Evolutionary conservation across 2,888 invertebrate genomes (phyloP).

Genomic region (Dicycla oo): DNA sequence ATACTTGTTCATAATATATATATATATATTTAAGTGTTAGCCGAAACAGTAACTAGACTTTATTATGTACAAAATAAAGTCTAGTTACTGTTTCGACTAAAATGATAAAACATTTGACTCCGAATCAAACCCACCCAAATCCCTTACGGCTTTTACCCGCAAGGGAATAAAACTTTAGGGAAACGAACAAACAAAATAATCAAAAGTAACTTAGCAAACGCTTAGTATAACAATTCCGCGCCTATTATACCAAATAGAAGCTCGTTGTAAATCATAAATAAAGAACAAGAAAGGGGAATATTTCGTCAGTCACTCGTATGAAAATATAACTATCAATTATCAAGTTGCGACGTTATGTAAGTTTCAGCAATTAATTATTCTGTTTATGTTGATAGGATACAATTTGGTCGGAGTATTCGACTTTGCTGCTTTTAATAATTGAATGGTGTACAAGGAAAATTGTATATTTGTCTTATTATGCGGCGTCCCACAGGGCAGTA

Average conservation of each 20-base stretch:
- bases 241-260: constrained; percentile 40
- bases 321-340: constrained; percentile 54
- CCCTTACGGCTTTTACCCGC: neutral
- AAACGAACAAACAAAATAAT: constrained; percentile 49
- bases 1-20: no score
- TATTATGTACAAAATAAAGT: no score
- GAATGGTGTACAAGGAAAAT: neutral
- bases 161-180: constrained; percentile 30
- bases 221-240: constrained; percentile 40
- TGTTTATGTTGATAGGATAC: constrained; percentile 21
- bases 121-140: constrained; percentile 1
- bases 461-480: no score
- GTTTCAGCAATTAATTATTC: constrained; percentile 32
- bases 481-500: no score
- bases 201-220: constrained; percentile 49
- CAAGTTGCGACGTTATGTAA: constrained; percentile 42
- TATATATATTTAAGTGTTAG: no score
- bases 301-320: constrained; percentile 30
- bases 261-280: constrained; percentile 51
- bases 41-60: no score
- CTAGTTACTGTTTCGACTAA: no score
- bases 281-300: constrained; percentile 31
- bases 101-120: constrained; percentile 13
- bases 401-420: neutral
- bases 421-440: constrained; percentile 5